Evolutionary conservation across 2,113 vertebrate genomes (phyloP), one percentile per base, ranked within the genome.

Genomic region (Xyliphius kryptos): DNA sequence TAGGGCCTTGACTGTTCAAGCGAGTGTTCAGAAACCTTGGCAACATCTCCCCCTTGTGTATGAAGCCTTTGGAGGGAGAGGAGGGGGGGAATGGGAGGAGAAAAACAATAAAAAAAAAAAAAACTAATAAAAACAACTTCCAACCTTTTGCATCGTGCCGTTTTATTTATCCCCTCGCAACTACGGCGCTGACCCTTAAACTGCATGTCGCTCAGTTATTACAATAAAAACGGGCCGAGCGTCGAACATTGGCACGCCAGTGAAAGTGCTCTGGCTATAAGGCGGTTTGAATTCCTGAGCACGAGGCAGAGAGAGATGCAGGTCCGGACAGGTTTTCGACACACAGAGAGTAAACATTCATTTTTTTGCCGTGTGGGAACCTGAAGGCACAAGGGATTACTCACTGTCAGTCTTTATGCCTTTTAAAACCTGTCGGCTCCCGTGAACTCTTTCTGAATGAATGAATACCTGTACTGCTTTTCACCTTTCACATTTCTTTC

Each of bases 201-300:
- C 26, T 8, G 5, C 13, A 38, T 3, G 46, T 46, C 20, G 19
- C 14, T 56, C n/a, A 44, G 19, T 26, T 14, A 37, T 11, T n/a
- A 14, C 9, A 20, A 21, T 36, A 1, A 11, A 41, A 6, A 46
- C 14, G 13, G 13, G 40, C 10, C 10, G 10, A n/a, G 13, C 40
- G 9, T 7, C 22, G 55, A 12, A 19, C 26, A 22, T 3, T 13
- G 13, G 6, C 61, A 9, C 32, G 20, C 15, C 20, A 10, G 43
- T 20, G 9, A 17, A 14, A 43, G 17, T 20, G 26, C 26, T 32
- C 26, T 3, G 21, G 68, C 38, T 68, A 55, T 36, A 8, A 47
- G 17, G 50, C 10, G 40, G 50, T 19, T 61, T 38, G 61, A 66
- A 73, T 69, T 73, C 67, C 62, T 66, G 37, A 61, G 43, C 46